These are phyloP conservation scores for Sinopyrophorus schimmeli DNA, from an alignment of 2,888 invertebrate species.

Conservation along the genomic window DNA sequence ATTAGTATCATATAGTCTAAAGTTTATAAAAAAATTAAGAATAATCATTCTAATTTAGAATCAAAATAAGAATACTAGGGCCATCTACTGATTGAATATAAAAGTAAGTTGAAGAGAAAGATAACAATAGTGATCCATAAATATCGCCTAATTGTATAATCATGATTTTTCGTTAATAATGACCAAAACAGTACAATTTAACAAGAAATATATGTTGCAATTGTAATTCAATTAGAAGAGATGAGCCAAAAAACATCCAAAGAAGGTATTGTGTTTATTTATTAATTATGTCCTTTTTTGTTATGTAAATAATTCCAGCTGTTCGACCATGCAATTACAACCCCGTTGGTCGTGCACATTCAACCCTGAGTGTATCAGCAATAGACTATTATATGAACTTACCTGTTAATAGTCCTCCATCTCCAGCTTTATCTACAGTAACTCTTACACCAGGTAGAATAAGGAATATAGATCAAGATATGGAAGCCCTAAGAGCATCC, in stretches of 20 bases:
- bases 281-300: not conserved
- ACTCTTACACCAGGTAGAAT: conserved; percentile 74
- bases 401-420: conserved; percentile 53
- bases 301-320: conserved; percentile 21
- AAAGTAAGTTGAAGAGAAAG: too few relatives aligned
- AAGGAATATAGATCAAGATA: conserved; percentile 80
- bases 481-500: conserved; percentile 79
- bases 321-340: conserved; percentile 37
- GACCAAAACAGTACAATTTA: too few relatives aligned
- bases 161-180: too few relatives aligned
- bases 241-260: conserved; percentile 25
- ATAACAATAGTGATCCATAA: too few relatives aligned
- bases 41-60: too few relatives aligned
- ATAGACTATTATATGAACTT: conserved; percentile 52
- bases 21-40: too few relatives aligned
- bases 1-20: too few relatives aligned
- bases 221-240: too few relatives aligned
- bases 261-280: conserved; percentile 15
- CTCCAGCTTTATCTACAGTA: conserved; percentile 66
- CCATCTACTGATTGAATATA: too few relatives aligned
- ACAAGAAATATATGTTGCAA: too few relatives aligned
- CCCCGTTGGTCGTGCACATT: conserved; percentile 50
- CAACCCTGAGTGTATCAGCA: conserved; percentile 52
- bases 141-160: too few relatives aligned
- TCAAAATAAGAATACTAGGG: too few relatives aligned